Evolutionary conservation across 2,888 invertebrate species (phyloP), one percentile per base, ranked within the genome.

Genomic region (Latrodectus elegans): DNA sequence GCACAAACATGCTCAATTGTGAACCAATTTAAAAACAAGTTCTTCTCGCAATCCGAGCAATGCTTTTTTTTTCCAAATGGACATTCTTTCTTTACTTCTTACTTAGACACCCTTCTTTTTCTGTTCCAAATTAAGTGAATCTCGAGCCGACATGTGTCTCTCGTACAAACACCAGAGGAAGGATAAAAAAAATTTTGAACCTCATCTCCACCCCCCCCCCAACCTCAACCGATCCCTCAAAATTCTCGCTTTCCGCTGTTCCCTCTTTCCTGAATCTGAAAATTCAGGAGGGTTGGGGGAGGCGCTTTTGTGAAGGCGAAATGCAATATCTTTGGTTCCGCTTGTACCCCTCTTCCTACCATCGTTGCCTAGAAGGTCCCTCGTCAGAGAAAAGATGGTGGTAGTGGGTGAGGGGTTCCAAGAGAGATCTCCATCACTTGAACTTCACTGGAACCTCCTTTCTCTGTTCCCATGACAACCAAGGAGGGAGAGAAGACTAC

Each of bases 381-480:
- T n/a, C 10, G 52, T 15, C 11, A 38, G 52, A 17, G 51, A 26
- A 72, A 72, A 52, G 51, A 64, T 55, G 70, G 26, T 55, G 26
- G 70, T 14, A 12, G 79, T 14, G 9, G 55, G 68, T 72, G 68
- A 49, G 64, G 82, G 68, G 67, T 68, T 82, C 82, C 68, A 81
- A 73, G 67, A 70, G 83, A 83, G 75, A 83, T 83, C 83, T 83
- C 83, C 83, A 83, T 83, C 76, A 75, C 83, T 83, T n/a, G 75
- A 70, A 83, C 75, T 76, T 75, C 82, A 74, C 74, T 49, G 49
- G 82, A 73, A 74, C 74, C 74, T 82, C 53, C 71, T 64, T 76
- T 55, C 70, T 49, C 22, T 60, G 76, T 83, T 70, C 71, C 64
- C 70, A 83, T 60, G 64, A 65, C 70, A 76, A 83, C 83, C 26